These are phyloP conservation scores for Apamea sordens DNA, from an alignment of 2,888 invertebrate genomes.

Conservation along the genomic window DNA sequence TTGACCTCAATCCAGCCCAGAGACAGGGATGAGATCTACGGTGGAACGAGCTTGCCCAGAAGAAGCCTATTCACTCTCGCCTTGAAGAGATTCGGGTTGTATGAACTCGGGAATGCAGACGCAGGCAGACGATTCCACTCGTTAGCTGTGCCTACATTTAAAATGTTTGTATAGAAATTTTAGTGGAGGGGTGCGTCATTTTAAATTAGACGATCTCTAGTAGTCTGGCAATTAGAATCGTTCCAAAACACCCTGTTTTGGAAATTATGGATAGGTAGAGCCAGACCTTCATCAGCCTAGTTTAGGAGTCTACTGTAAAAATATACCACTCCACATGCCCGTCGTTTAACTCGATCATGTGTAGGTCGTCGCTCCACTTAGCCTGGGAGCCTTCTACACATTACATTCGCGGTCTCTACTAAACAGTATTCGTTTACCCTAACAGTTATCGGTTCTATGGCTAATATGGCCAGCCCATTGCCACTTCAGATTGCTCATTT, in stretches of 20 bases:
- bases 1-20: no score
- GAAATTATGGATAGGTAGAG: background rate
- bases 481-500: background rate
- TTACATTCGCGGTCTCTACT: background rate
- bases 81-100: no score
- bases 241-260: background rate
- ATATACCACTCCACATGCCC: background rate
- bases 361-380: background rate
- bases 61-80: no score
- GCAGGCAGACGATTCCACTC: no score
- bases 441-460: background rate
- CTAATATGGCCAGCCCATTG: background rate
- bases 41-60: no score
- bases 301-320: background rate
- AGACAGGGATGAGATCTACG: no score
- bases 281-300: background rate
- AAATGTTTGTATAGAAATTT: no score
- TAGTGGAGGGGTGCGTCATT: no score
- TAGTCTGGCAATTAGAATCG: background rate
- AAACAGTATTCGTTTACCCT: background rate
- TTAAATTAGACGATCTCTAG: no score
- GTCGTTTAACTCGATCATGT: background rate
- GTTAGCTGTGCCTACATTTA: no score
- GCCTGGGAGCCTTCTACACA: background rate
- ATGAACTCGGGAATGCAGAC: no score